phyloP scores from a whole-genome alignment of 2,113 vertebrate species.

The Stomatorhinus ivindoensis region DNA sequence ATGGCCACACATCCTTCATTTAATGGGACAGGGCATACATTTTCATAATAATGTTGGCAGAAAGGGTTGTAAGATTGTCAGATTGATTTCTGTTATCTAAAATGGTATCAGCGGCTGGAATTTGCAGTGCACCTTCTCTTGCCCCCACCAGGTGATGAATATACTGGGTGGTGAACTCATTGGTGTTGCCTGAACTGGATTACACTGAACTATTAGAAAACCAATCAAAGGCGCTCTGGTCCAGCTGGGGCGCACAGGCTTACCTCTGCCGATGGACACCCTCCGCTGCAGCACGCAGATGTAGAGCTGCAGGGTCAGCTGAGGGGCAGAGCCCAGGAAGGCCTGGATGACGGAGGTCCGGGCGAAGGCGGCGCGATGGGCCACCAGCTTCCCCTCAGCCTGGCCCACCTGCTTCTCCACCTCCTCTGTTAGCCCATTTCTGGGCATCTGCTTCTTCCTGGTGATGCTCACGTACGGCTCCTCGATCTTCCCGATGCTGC shows the following conservation, averaged over 20 bases:
- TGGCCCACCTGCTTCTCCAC: slow-evolving; percentile 94
- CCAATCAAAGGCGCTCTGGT: neutral
- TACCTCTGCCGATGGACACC: slow-evolving; percentile 78
- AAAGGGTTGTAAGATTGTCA: neutral
- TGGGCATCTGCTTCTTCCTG: slow-evolving; percentile 85
- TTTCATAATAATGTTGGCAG: neutral
- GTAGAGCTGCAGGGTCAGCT: slow-evolving; percentile 93
- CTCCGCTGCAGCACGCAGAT: slow-evolving; percentile 76
- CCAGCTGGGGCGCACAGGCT: slow-evolving; percentile 7
- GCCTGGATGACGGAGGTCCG: slow-evolving; percentile 94
- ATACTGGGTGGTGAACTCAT: neutral
- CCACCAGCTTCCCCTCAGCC: slow-evolving; percentile 85
- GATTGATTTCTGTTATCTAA: neutral
- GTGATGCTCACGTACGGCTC: slow-evolving; percentile 98
- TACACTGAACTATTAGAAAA: neutral
- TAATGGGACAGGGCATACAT: neutral
- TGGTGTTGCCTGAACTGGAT: neutral
- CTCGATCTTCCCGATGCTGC: slow-evolving; percentile 70
- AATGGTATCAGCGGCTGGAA: neutral
- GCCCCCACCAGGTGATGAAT: neutral
- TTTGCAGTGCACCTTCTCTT: neutral
- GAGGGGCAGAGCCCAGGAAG: slow-evolving; percentile 92
- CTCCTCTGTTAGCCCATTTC: slow-evolving; percentile 76
- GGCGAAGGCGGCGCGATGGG: slow-evolving; percentile 85
- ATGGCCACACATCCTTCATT: neutral